Base-by-base conservation (phyloP, 2,113 vertebrate genomes). In the Pygoscelis adeliae region DNA sequence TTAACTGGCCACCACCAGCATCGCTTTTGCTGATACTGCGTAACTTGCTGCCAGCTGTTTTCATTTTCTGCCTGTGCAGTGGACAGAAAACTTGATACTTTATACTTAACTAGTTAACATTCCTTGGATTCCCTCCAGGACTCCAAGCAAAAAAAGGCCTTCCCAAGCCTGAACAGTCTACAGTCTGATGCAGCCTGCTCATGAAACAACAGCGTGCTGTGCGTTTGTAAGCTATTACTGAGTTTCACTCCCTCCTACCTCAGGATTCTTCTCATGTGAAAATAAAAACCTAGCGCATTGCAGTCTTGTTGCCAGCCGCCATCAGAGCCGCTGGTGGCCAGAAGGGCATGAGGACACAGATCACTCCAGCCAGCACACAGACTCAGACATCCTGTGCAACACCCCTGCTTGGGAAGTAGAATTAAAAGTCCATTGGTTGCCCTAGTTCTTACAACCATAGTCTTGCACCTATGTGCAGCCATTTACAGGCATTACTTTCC, bases 331-430 rank as follows among this genome's bases (percentile, higher is more conserved):
- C 38, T 13, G 36, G 29, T 52, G 42, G 23, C 36, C 42, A 15
- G 18, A 36, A 52, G 18, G 27, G 3, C 32, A 29, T 1, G 5
- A 71, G 29, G 20, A 23, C 30, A 13, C 17, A 26, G 19, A 27
- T 3, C 0, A 0, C 15, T 61, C 11, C 53, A 76, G 38, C 23
- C 44, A 65, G 44, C 49, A 32, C 29, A 19, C 17, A 27, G n/a
- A 25, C 27, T 52, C 50, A 23, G 36, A 23, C 16, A 70, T 11
- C 44, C 21, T 59, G 19, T 10, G 32, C n/a, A 66, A 38, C 15
- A 27, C 9, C 26, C 13, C 47, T 85, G 10, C n/a, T 49, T 34
- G 10, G 11, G 11, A 70, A 42, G 36, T 12, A 62, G 52, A 65
- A 83, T 13, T 56, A 36, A 4, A 44, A 26, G 40, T 70, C 62